phyloP scores from a whole-genome alignment of 2,797 vertebrate species.

The Kryptolebias ocellatus region DNA sequence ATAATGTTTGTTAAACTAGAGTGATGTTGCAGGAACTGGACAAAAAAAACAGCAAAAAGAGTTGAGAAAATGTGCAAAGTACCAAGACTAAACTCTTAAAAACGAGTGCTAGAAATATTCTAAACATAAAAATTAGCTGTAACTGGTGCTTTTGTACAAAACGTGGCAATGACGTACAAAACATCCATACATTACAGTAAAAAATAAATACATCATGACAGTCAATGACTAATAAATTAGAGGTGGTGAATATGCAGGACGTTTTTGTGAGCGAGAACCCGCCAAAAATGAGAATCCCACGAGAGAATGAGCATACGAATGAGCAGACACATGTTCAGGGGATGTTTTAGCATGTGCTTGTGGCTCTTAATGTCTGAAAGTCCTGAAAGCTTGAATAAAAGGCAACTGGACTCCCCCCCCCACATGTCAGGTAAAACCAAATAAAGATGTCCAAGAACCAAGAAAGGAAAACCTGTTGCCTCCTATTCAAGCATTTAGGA shows the following conservation, averaged over 20 bases:
- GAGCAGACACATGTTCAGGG: slow-evolving; percentile 39
- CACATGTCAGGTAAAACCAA: not conserved
- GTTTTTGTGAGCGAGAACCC: slow-evolving; percentile 38
- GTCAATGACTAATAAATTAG: slow-evolving; percentile 64
- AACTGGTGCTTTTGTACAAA: slow-evolving; percentile 92
- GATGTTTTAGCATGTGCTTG: slow-evolving; percentile 42
- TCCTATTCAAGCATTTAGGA: not conserved
- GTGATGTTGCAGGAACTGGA: slow-evolving; percentile 28
- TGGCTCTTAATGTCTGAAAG: slow-evolving; percentile 67
- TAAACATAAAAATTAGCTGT: slow-evolving; percentile 82
- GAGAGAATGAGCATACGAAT: slow-evolving; percentile 38
- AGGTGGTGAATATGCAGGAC: slow-evolving; percentile 59
- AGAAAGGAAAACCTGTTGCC: not conserved
- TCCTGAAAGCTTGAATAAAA: not conserved
- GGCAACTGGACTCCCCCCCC: not conserved
- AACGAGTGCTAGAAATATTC: slow-evolving; percentile 26
- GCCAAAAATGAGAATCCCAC: slow-evolving; percentile 34
- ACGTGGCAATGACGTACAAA: slow-evolving; percentile 85
- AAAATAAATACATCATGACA: slow-evolving; percentile 65
- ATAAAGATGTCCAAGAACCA: not conserved
- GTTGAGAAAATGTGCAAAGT: not conserved
- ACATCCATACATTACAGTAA: slow-evolving; percentile 82
- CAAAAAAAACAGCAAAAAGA: slow-evolving; percentile 4
- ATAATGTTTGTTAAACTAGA: slow-evolving; percentile 19
- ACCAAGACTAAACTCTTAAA: slow-evolving; percentile 9